Conservation (phyloP, 2,113 vertebrate genomes). For the Mus musculus region GRCm39 chr1:105137001-105137500, state of each 20-base stretch:
- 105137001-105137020: rapidly evolving
- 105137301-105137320: not conserved
- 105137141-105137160: not conserved
- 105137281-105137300: not conserved
- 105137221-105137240: rapidly evolving
- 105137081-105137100: not conserved
- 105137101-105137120: not conserved
- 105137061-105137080: rapidly evolving
- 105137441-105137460: too few relatives aligned
- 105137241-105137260: rapidly evolving
- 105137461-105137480: rapidly evolving
- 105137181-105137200: not conserved
- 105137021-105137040: too few relatives aligned
- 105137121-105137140: not conserved
- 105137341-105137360: not conserved
- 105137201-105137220: rapidly evolving
- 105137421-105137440: too few relatives aligned
- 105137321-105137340: not conserved
- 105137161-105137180: not conserved
- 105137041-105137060: rapidly evolving
- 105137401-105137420: not conserved
- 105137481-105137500: not conserved
- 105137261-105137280: not conserved
- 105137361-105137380: not conserved
- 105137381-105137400: too few relatives aligned